Conservation (phyloP, 2,888 invertebrate genomes). For the Nineta flava region DNA sequence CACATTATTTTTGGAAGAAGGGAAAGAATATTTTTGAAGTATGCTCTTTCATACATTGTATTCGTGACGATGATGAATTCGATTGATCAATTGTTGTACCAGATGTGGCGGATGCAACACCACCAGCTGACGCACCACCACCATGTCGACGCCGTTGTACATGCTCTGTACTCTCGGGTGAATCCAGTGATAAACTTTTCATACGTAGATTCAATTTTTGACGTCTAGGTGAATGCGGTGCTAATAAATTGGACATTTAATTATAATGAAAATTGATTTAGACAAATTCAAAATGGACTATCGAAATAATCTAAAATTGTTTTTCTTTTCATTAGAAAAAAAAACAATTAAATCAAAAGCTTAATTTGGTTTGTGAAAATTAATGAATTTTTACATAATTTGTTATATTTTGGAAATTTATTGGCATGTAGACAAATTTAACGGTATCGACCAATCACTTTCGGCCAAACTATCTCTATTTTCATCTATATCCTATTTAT, state of each 20-base stretch:
- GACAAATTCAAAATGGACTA: conserved; percentile 12
- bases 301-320: conserved; percentile 15
- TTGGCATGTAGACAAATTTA: too few species aligned
- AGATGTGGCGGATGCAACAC: neutral
- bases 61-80: conserved; percentile 39
- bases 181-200: conserved; percentile 95
- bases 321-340: neutral
- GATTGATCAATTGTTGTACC: conserved; percentile 29
- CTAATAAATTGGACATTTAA: conserved; percentile 31
- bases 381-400: neutral
- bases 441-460: too few species aligned
- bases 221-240: conserved; percentile 88
- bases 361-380: neutral
- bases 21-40: too few species aligned
- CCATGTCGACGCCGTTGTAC: conserved; percentile 53
- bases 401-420: too few species aligned
- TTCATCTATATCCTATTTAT: too few species aligned
- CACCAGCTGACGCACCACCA: conserved; percentile 13
- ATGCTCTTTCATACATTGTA: conserved; percentile 36
- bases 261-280: neutral
- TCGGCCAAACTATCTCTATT: too few species aligned
- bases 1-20: too few species aligned
- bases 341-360: neutral
- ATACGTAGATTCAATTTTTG: conserved; percentile 93
- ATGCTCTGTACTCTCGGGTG: conserved; percentile 82